phyloP scores from a whole-genome alignment of 2,797 vertebrate species.

The Onychomys leucogaster region DNA sequence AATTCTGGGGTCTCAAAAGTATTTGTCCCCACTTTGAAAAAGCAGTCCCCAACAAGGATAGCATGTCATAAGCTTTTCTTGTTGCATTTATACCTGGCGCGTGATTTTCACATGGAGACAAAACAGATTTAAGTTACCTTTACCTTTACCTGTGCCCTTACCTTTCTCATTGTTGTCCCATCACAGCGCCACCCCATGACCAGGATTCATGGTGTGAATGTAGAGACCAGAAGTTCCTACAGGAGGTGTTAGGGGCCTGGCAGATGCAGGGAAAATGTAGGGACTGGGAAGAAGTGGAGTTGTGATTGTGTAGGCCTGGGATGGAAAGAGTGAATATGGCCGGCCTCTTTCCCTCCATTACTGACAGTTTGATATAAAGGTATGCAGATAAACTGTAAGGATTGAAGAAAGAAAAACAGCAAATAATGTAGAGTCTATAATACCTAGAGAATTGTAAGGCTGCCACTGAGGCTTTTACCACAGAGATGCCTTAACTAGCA shows the following conservation, averaged over 20 bases:
- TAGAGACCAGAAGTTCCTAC: not conserved
- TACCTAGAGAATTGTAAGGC: accelerated
- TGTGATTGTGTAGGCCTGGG: accelerated
- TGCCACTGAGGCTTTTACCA: accelerated
- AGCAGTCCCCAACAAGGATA: not conserved
- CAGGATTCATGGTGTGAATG: not conserved
- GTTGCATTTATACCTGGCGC: not conserved
- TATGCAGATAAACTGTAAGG: not conserved
- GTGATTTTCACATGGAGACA: not conserved
- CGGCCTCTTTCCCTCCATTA: not conserved
- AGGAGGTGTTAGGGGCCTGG: not conserved
- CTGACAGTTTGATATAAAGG: not conserved
- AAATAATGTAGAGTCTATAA: not conserved
- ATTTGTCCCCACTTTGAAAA: not conserved
- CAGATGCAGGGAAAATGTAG: no score
- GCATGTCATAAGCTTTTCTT: not conserved
- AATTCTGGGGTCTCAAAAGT: not conserved
- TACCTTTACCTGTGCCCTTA: no score
- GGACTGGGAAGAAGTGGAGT: not conserved
- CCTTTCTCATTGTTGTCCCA: not conserved
- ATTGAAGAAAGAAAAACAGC: not conserved
- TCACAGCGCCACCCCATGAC: not conserved
- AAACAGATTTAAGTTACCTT: not conserved
- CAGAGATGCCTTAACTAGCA: accelerated
- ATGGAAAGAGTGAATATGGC: not conserved